Evolutionary conservation across 2,888 invertebrate species (phyloP).

Genomic region (Erebia epiphron): DNA sequence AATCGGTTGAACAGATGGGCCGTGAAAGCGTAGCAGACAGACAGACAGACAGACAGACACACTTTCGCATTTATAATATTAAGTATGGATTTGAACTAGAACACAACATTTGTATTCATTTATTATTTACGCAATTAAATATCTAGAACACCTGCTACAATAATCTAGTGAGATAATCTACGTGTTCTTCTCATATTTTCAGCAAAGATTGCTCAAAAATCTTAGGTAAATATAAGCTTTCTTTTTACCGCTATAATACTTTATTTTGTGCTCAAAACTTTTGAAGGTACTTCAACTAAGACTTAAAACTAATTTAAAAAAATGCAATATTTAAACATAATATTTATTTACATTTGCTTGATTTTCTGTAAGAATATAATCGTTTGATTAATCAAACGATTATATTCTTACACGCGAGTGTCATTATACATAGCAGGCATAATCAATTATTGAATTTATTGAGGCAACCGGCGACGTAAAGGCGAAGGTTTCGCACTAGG

Average conservation of each 20-base stretch:
- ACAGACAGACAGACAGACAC: no score
- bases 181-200: not conserved
- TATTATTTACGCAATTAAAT: not conserved
- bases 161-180: not conserved
- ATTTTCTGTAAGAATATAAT: no score
- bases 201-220: not conserved
- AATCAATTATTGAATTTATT: conserved; percentile 34
- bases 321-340: not conserved
- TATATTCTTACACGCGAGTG: no score
- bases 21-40: no score
- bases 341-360: not conserved
- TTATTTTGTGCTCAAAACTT: not conserved
- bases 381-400: conserved; percentile 11
- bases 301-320: no score
- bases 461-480: conserved; percentile 42
- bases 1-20: no score
- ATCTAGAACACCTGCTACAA: not conserved
- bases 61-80: no score
- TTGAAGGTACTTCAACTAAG: no score
- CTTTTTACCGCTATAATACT: not conserved
- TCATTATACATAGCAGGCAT: conserved; percentile 22
- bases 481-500: conserved; percentile 55
- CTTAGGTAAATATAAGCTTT: not conserved
- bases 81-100: not conserved
- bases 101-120: not conserved